Evolutionary conservation across 2,797 vertebrate species (phyloP).

Genomic region (Lacerta bilineata): DNA sequence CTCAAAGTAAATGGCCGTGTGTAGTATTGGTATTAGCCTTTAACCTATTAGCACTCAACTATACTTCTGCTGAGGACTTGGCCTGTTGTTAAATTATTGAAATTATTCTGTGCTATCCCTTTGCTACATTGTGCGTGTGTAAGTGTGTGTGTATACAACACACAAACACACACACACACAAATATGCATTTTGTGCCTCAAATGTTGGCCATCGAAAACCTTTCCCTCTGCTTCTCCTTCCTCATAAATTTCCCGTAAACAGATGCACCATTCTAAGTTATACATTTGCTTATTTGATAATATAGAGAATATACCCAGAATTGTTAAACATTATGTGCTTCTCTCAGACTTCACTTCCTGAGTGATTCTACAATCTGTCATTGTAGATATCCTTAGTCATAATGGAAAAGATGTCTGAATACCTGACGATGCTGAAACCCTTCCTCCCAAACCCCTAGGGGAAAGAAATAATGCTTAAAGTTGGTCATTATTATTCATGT

Average conservation of each 20-base stretch:
- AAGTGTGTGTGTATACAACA: neutral
- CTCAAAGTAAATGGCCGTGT: constrained; percentile 75
- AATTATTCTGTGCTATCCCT: constrained; percentile 70
- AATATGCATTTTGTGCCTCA: constrained; percentile 71
- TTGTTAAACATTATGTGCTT: neutral
- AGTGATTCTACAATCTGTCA: neutral
- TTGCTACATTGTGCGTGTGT: constrained; percentile 29
- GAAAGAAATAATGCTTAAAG: neutral
- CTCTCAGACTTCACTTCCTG: neutral
- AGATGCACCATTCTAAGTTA: constrained; percentile 1
- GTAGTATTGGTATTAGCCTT: constrained; percentile 77
- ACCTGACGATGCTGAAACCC: neutral
- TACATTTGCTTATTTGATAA: constrained; percentile 3
- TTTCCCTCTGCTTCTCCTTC: constrained; percentile 27
- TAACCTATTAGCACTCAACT: constrained; percentile 77
- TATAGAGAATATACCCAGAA: neutral
- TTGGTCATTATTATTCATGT: neutral
- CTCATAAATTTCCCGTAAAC: constrained; percentile 27
- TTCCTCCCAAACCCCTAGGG: neutral
- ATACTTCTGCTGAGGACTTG: constrained; percentile 86
- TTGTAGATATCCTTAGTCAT: neutral
- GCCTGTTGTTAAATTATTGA: constrained; percentile 83
- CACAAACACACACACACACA: constrained; percentile 26
- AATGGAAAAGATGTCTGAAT: neutral
- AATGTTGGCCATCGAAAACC: constrained; percentile 28